These are phyloP conservation scores for Anguilla megastoma DNA, from an alignment of 2,797 vertebrate genomes.

Conservation along the genomic window DNA sequence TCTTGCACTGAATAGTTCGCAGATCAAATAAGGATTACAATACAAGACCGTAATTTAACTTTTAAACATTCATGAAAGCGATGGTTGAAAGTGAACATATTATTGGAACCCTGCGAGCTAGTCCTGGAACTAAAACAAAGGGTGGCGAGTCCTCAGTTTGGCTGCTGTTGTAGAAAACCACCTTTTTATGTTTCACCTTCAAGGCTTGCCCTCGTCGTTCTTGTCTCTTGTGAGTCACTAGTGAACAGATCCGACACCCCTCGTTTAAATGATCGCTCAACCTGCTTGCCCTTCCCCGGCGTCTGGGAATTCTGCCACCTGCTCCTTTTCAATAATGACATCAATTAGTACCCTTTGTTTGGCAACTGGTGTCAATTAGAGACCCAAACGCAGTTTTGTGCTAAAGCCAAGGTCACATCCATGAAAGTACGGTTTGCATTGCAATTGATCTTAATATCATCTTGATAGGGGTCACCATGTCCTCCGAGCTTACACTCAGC, in stretches of 20 bases:
- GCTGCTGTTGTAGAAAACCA: background rate
- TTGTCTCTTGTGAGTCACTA: background rate
- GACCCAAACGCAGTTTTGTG: background rate
- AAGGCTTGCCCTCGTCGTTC: background rate
- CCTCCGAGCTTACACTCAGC: background rate
- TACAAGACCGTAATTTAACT: background rate
- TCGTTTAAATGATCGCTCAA: constrained; percentile 2
- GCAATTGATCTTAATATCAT: background rate
- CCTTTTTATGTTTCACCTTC: background rate
- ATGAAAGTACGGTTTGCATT: background rate
- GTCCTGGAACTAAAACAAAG: background rate
- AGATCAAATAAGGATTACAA: background rate
- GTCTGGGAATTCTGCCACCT: constrained; percentile 7
- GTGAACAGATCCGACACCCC: constrained; percentile 8
- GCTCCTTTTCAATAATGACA: constrained; percentile 12
- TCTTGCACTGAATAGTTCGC: background rate
- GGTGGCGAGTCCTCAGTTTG: background rate
- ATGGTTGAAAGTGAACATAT: too few relatives aligned
- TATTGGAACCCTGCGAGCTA: too few relatives aligned
- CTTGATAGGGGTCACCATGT: background rate
- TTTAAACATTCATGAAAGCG: background rate
- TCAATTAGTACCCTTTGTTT: constrained; percentile 10
- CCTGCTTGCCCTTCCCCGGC: background rate
- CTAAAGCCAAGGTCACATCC: background rate
- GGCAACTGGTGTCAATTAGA: constrained; percentile 16